Base-by-base conservation (phyloP, 2,888 invertebrate species). In the Disparrhopalites patrizii region DNA sequence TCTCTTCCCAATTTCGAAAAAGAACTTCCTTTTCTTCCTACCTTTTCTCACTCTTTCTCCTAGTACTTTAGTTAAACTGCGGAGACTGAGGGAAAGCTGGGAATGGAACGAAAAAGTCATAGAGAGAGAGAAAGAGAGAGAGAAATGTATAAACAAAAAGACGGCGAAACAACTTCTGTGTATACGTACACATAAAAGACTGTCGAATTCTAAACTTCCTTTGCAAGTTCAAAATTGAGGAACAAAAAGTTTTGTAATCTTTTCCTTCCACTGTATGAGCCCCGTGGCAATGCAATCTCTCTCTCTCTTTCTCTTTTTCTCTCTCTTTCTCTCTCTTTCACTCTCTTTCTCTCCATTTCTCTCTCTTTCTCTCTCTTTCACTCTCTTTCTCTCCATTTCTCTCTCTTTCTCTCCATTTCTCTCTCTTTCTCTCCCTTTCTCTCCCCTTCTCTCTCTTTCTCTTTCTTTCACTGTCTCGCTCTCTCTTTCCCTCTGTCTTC, bases 231-330 rank as follows among this genome's bases (percentile, higher is more conserved):
- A 47, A 23, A 47, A 47, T 10, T n/a, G 47, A 58, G 40, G 18
- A 18, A 43, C 8, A 58, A 10, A 57, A 57, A 57, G 40, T 58
- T 58, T 43, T 18, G 58, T 47, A 43, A 58, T 58, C n/a, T n/a
- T n/a, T n/a, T n/a, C n/a, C n/a, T n/a, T n/a, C n/a, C n/a, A n/a
- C n/a, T n/a, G n/a, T n/a, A n/a, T n/a, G n/a, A n/a, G n/a, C n/a
- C n/a, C n/a, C n/a, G n/a, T n/a, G n/a, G n/a, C n/a, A n/a, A n/a
- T n/a, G n/a, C n/a, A n/a, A n/a, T 52, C 30, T 23, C 15, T 52
- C n/a, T 52, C 20, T 3, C n/a, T n/a, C n/a, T 50, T 50, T 25
- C 56, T 38, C 56, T 23, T 36, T 20, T 38, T 23, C 25, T 36
- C 15, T 15, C 36, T 36, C 36, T 36, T 15, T 15, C 7, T 15